phyloP scores from a whole-genome alignment of 2,113 vertebrate species.

The Eleginops maclovinus region DNA sequence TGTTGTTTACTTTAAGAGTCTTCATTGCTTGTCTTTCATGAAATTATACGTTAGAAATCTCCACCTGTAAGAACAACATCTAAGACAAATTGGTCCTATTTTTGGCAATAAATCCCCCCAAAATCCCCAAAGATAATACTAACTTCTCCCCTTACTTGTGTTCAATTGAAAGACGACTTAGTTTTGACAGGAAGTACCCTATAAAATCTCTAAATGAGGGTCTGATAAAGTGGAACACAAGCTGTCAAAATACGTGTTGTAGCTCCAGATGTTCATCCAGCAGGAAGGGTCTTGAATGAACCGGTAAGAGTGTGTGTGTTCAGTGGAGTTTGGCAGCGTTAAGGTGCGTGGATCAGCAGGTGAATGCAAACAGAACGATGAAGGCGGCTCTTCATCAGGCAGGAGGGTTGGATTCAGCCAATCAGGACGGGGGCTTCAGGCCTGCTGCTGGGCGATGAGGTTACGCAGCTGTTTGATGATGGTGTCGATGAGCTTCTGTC shows the following conservation, averaged over 20 bases:
- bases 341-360: conserved; percentile 29
- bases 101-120: no score
- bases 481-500: conserved; percentile 96
- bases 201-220: no score
- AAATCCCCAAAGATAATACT: no score
- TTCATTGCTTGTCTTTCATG: no score
- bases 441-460: conserved; percentile 88
- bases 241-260: neutral
- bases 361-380: rapidly evolving
- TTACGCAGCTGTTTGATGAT: conserved; percentile 94
- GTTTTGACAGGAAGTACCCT: no score
- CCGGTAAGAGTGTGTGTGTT: neutral
- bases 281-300: neutral
- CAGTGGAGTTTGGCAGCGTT: neutral
- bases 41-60: no score
- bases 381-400: no score
- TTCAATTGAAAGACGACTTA: no score
- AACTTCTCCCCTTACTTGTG: no score
- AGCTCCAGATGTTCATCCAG: neutral
- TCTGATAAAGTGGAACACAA: neutral
- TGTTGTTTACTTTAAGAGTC: neutral
- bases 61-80: no score
- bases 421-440: neutral
- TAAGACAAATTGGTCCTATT: no score
- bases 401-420: neutral